These are phyloP conservation scores for Acrobasis consociella DNA, from an alignment of 2,888 invertebrate genomes.

Conservation along the genomic window DNA sequence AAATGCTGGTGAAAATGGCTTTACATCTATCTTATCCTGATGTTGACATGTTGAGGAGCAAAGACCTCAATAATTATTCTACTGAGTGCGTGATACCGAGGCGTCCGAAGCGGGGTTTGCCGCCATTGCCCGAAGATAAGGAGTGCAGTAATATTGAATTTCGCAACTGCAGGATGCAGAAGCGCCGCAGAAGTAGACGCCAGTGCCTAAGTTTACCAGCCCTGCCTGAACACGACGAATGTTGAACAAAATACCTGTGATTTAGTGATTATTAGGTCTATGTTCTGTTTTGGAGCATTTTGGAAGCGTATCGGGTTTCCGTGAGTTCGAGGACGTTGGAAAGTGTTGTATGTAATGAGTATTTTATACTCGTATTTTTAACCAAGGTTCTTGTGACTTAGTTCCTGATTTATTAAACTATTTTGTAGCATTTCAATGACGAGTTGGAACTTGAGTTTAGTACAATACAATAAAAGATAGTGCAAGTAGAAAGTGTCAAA, in stretches of 20 bases:
- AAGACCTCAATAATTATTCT: slow-evolving; percentile 60
- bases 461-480: not conserved
- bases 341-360: slow-evolving; percentile 11
- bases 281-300: slow-evolving; percentile 1
- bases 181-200: slow-evolving; percentile 59
- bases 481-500: not conserved
- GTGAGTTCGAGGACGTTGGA: slow-evolving; percentile 3
- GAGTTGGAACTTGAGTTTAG: slow-evolving; percentile 1
- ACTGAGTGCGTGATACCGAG: slow-evolving; percentile 68
- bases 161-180: slow-evolving; percentile 55
- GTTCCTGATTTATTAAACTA: not conserved
- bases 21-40: slow-evolving; percentile 61
- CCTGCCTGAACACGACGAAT: slow-evolving; percentile 67
- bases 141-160: slow-evolving; percentile 66
- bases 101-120: slow-evolving; percentile 61
- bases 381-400: slow-evolving; percentile 2
- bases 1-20: slow-evolving; percentile 65
- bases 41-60: slow-evolving; percentile 66
- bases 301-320: slow-evolving; percentile 1
- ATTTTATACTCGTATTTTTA: not conserved
- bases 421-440: not conserved
- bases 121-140: slow-evolving; percentile 70
- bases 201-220: slow-evolving; percentile 63
- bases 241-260: slow-evolving; percentile 46
- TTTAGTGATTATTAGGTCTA: slow-evolving; percentile 19